phyloP scores from a whole-genome alignment of 2,797 vertebrate genomes.

The Rhynchonycteris naso region DNA sequence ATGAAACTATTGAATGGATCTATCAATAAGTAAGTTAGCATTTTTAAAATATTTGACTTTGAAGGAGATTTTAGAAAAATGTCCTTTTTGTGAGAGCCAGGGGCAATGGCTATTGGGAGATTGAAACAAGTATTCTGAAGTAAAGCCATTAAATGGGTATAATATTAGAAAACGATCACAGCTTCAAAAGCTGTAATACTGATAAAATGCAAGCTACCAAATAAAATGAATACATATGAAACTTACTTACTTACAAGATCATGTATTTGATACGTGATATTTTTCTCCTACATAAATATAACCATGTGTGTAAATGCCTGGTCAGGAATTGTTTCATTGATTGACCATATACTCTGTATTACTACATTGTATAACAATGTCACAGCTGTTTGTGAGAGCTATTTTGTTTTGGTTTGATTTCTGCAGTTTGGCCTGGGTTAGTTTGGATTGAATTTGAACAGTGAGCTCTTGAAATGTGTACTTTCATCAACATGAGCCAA shows the following conservation, averaged over 20 bases:
- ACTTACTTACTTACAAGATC: not conserved
- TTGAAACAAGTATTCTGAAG: not conserved
- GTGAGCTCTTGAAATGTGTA: not conserved
- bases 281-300: slow-evolving; percentile 28
- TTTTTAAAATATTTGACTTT: not conserved
- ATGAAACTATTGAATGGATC: not conserved
- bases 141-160: not conserved
- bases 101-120: not conserved
- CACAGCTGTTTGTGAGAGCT: not conserved
- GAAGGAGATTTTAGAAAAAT: slow-evolving; percentile 32
- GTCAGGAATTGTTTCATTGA: not conserved
- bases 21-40: not conserved
- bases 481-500: not conserved
- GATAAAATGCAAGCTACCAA: not conserved
- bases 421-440: not conserved
- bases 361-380: not conserved
- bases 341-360: not conserved
- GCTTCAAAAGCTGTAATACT: not conserved
- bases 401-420: slow-evolving; percentile 25
- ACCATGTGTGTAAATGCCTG: not conserved
- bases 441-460: slow-evolving; percentile 16
- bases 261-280: not conserved
- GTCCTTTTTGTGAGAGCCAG: not conserved
- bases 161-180: not conserved
- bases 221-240: not conserved